A percentile compares a stretch with the other conserved stretches of the same genome.
Evolutionary conservation across 2,888 invertebrate genomes (phyloP).

Genomic region (Andrena praecox): DNA sequence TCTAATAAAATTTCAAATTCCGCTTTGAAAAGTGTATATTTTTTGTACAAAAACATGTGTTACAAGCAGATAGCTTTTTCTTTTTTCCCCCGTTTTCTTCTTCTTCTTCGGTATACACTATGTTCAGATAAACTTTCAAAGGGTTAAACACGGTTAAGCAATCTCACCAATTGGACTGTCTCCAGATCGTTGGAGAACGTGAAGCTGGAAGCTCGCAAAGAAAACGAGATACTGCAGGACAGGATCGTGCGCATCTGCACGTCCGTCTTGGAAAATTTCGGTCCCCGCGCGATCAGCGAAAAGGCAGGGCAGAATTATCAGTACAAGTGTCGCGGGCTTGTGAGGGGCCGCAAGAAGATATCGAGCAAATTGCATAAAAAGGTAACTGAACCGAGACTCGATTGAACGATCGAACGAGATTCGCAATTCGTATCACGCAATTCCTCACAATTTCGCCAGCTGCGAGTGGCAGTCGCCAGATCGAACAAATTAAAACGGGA

Average conservation of each 20-base stretch:
- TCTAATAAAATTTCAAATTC: too few species aligned
- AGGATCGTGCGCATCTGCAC: constrained; percentile 71
- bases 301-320: constrained; percentile 15
- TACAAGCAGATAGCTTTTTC: too few species aligned
- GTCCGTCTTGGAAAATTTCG: constrained; percentile 70
- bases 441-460: constrained; percentile 51
- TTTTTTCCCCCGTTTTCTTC: too few species aligned
- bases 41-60: too few species aligned
- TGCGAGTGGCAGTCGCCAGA: constrained; percentile 52
- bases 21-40: too few species aligned
- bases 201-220: constrained; percentile 55
- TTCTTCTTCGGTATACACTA: too few species aligned
- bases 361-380: constrained; percentile 64
- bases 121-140: too few species aligned
- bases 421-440: background rate
- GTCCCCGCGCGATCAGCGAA: constrained; percentile 32
- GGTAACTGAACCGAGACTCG: constrained; percentile 36
- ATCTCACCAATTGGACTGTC: background rate
- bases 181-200: constrained; percentile 57
- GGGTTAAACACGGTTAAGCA: too few species aligned
- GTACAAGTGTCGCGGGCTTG: constrained; percentile 37
- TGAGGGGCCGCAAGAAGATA: constrained; percentile 56
- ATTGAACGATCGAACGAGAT: background rate
- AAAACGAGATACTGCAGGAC: constrained; percentile 68
- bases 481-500: constrained; percentile 65